Evolutionary conservation across 2,888 invertebrate species (phyloP).

Genomic region (Thereva nobilitata): DNA sequence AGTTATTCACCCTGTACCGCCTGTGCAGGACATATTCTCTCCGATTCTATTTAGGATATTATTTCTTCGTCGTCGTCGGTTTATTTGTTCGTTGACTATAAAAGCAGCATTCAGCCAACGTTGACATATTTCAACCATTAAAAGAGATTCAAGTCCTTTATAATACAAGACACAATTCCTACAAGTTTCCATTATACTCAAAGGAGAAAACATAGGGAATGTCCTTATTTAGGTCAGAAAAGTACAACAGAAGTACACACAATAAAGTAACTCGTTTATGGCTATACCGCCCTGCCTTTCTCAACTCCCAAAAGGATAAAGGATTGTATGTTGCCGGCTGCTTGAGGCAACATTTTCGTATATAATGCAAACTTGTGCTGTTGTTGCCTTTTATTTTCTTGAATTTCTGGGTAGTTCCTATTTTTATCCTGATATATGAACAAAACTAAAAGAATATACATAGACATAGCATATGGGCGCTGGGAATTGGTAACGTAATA

Average conservation of each 20-base stretch:
- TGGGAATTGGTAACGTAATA: constrained; percentile 31
- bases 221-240: not conserved
- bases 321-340: no score
- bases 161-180: not conserved
- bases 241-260: constrained; percentile 3
- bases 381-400: constrained; percentile 3
- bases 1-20: no score
- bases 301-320: no score
- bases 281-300: not conserved
- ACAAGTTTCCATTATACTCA: not conserved
- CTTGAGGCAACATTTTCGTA: not conserved
- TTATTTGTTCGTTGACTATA: no score
- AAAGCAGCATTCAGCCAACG: not conserved
- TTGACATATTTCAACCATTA: constrained; percentile 25
- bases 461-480: constrained; percentile 6
- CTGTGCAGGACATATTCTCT: no score
- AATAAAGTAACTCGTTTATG: constrained; percentile 13
- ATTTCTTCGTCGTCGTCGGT: no score
- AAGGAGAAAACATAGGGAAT: no score
- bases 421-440: constrained; percentile 9
- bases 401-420: constrained; percentile 14
- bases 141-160: not conserved
- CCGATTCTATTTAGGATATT: no score
- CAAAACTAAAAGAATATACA: constrained; percentile 6
- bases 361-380: not conserved